These are phyloP conservation scores for Drosophila paulistorum DNA, from an alignment of 1,140 invertebrate species.

Conservation along the genomic window DNA sequence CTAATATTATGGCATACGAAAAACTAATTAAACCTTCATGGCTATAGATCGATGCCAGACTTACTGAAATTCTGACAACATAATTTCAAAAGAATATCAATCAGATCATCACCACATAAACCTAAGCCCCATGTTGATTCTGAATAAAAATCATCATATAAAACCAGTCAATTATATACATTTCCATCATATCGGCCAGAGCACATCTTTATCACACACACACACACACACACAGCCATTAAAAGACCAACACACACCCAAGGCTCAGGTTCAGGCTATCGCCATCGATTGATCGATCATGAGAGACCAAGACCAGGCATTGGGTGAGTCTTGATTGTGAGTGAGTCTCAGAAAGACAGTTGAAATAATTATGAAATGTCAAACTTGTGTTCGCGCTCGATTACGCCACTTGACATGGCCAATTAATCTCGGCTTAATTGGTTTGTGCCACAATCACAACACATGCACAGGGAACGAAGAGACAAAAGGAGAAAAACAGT, in stretches of 20 bases:
- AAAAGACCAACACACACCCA: conserved; percentile 19
- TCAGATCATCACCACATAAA: conserved; percentile 38
- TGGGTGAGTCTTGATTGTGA: conserved; percentile 33
- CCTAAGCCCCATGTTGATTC: conserved; percentile 47
- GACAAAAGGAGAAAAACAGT: conserved; percentile 28
- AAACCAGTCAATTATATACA: conserved; percentile 64
- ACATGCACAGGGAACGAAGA: conserved; percentile 20
- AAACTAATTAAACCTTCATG: conserved; percentile 1
- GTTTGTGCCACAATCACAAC: conserved; percentile 73
- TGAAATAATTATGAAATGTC: conserved; percentile 82
- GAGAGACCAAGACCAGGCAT: conserved; percentile 33
- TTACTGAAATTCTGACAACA: conserved; percentile 51
- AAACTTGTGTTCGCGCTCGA: conserved; percentile 81
- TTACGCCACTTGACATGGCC: conserved; percentile 81
- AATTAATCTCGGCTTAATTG: conserved; percentile 81
- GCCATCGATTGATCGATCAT: conserved; percentile 70
- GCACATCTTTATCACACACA: conserved; percentile 37
- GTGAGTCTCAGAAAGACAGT: conserved; percentile 45
- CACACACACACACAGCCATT: background rate
- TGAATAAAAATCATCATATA: conserved; percentile 69
- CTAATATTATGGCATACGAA: background rate
- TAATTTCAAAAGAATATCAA: conserved; percentile 60
- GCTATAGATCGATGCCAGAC: background rate
- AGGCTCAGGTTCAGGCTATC: conserved; percentile 13
- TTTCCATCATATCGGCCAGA: conserved; percentile 48